Base-by-base conservation (phyloP, 2,797 vertebrate genomes). In the Enteromius viviparus region DNA sequence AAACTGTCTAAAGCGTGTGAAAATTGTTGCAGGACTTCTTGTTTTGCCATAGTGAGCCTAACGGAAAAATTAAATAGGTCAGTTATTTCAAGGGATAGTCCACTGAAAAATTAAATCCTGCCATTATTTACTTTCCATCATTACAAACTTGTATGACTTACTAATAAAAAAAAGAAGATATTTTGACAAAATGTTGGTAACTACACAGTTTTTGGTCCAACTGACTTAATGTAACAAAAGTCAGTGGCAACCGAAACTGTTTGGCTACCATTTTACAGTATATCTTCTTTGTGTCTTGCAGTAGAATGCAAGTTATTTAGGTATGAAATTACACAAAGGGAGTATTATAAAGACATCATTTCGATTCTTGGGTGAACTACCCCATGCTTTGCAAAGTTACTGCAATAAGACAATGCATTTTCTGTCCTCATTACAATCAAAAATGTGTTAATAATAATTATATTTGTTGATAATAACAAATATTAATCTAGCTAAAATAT, bases 21-120 rank as follows among this genome's bases (percentile, higher is more conserved):
- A 81, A 77, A 81, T 72, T 55, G 23, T n/a, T 75, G 49, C 10
- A 55, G 40, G 29, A 65, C 23, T 42, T 42, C 17, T 29, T 45
- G 23, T n/a, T 66, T 82, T 70, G 60, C 3, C 49, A n/a, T 9
- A 40, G 12, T 77, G n/a, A 60, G 3, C n/a, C 17, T 60, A 14
- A 23, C 1, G 14, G 23, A 42, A 76, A 60, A 76, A 60, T 3
- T 26, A 40, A 76, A 40, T 1, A 23, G 32, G n/a, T 37, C 0
- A 11, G n/a, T 60, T 2, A 0, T 42, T 60, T 42, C 26, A 34
- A 76, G n/a, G 4, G 1, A n/a, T 75, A 4, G 1, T 37, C 7
- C 11, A n/a, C 5, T 11, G 29, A n/a, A 74, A 74, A 55, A 74
- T 74, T 6, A 1, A 40, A 40, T 23, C 4, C 7, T 40, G 34